These are phyloP conservation scores for Rhea americana DNA, from an alignment of 2,113 vertebrate genomes.

Conservation along the genomic window DNA sequence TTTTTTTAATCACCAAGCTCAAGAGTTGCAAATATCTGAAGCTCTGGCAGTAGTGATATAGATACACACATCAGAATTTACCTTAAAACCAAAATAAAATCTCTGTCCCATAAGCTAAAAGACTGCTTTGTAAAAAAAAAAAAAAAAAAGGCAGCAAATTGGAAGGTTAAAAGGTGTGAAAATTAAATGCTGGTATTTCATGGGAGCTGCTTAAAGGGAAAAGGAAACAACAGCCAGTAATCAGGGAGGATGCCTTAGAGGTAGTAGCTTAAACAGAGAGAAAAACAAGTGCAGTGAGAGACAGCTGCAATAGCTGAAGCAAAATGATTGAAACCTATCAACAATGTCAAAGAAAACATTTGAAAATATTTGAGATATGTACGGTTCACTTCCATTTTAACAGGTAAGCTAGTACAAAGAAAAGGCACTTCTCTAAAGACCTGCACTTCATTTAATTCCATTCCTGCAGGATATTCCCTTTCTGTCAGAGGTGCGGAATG, in stretches of 20 bases:
- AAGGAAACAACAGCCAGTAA: constrained; percentile 20
- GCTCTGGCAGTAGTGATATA: neutral
- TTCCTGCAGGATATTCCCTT: neutral
- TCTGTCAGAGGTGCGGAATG: neutral
- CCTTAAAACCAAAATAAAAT: neutral
- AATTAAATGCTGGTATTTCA: neutral
- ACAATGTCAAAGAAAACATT: neutral
- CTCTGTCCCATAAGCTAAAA: neutral
- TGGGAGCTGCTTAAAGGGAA: neutral
- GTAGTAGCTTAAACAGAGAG: neutral
- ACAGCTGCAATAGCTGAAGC: neutral
- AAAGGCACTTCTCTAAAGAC: neutral
- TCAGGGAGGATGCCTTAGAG: neutral
- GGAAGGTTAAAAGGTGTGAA: neutral
- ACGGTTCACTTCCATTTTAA: neutral
- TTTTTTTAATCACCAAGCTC: neutral
- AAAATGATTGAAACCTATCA: neutral
- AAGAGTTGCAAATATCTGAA: neutral
- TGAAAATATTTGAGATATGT: neutral
- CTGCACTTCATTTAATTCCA: neutral
- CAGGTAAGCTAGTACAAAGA: neutral
- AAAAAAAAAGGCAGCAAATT: rapidly evolving
- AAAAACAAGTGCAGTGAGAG: neutral
- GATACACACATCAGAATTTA: neutral
- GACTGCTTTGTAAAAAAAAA: neutral